Base-by-base conservation (phyloP, 2,888 invertebrate genomes). In the Volucella bombylans region DNA sequence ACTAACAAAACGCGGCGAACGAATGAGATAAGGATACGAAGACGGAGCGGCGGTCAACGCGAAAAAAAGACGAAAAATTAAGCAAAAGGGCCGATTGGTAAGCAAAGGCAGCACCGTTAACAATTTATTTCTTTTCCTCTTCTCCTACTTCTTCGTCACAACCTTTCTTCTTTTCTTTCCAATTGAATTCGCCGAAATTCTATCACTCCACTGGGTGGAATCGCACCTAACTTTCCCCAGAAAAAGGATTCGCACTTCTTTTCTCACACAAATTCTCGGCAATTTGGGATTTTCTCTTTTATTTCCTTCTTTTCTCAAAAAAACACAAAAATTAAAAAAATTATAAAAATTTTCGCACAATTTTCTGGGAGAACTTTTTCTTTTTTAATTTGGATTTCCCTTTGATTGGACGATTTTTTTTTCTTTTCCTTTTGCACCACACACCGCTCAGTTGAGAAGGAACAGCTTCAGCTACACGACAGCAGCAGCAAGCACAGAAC, bases 401-500 rank as follows among this genome's bases (percentile, higher is more conserved):
- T 81, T 76, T 64, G 50, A 43, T 31, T 31, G 31, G 31, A 31
- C 6, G 18, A 23, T 23, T 23, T 23, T 23, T 23, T 71, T 83
- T 83, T 79, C 74, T 79, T 47, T 83, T 83, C 69, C 73, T 59
- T n/a, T 74, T 79, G 71, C 73, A 83, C 79, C 68, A 74, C 82
- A 78, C 68, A 79, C 31, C 31, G 6, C 31, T 31, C 62, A 59
- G 14, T 65, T 82, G 55, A 64, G 39, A 38, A 78, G 18, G 68
- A 76, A 52, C 65, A 54, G 49, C 45, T 15, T 15, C 15, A 10
- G 41, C 57, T 41, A 62, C 39, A 61, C 18, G 14, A 61, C 43
- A 61, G 43, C 39, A 61, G 39, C 49, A 74, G 74, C 74, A 72
- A 57, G 45, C 57, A 72, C 71, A 59, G 67, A 61, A 72, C 72